These are phyloP conservation scores for Valencia hispanica DNA, from an alignment of 2,797 vertebrate genomes.

Conservation along the genomic window DNA sequence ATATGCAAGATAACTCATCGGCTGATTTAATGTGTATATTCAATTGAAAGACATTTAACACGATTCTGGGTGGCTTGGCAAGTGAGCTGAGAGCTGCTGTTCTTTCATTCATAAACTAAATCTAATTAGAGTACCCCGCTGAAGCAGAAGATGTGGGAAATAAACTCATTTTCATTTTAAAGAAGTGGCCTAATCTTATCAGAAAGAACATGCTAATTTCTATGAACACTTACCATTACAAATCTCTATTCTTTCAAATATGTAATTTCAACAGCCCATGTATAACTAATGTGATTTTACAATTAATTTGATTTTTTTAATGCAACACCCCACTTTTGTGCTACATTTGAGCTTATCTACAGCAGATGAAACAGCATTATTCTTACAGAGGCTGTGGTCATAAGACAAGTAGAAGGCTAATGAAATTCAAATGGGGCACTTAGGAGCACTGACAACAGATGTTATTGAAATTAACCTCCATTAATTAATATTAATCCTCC, in stretches of 20 bases:
- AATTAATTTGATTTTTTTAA: background rate
- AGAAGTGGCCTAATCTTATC: background rate
- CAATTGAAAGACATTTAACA: conserved; percentile 48
- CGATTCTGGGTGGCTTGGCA: conserved; percentile 45
- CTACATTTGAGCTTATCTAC: conserved; percentile 13
- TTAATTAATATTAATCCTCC: conserved; percentile 61
- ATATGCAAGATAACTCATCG: conserved; percentile 28
- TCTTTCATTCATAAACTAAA: conserved; percentile 34
- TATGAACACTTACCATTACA: background rate
- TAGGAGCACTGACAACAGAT: conserved; percentile 60
- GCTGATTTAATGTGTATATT: conserved; percentile 35
- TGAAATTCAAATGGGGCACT: conserved; percentile 59
- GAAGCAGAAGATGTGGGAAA: background rate
- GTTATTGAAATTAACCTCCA: conserved; percentile 68
- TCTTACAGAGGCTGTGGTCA: conserved; percentile 35
- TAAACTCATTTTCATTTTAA: background rate
- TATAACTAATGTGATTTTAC: background rate
- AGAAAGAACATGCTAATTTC: background rate
- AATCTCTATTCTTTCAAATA: background rate
- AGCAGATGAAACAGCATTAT: conserved; percentile 41
- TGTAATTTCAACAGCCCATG: background rate
- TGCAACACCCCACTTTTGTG: background rate
- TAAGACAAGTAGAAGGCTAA: conserved; percentile 31
- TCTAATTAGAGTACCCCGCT: conserved; percentile 30
- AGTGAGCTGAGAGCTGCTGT: conserved; percentile 26